These are phyloP conservation scores for Ranitomeya variabilis DNA, from an alignment of 2,113 vertebrate genomes.

Conservation along the genomic window DNA sequence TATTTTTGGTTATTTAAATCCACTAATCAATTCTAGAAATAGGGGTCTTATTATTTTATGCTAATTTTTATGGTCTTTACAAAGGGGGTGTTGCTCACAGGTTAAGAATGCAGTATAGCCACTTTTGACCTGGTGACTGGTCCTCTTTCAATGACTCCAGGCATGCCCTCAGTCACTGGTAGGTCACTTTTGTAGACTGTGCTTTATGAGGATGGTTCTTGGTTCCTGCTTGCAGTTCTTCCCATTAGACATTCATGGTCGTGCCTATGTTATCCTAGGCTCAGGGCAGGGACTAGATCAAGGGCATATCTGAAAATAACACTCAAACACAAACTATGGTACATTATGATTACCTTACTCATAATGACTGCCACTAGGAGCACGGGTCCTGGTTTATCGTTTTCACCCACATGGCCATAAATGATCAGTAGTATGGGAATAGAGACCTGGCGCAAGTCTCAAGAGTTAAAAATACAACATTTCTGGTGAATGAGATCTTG, in stretches of 20 bases:
- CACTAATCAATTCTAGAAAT: too few relatives aligned
- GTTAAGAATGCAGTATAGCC: too few relatives aligned
- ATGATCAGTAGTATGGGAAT: not conserved
- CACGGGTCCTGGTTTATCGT: not conserved
- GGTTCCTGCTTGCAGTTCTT: not conserved
- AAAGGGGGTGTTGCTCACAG: too few relatives aligned
- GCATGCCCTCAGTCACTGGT: too few relatives aligned
- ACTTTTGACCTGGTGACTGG: too few relatives aligned
- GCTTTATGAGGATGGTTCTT: too few relatives aligned
- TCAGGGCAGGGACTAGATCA: not conserved
- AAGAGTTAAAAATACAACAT: constrained; percentile 28
- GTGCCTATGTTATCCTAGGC: not conserved
- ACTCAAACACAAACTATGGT: not conserved
- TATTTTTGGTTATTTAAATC: too few relatives aligned
- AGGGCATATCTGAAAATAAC: not conserved
- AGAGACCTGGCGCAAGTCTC: not conserved
- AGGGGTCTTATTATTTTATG: too few relatives aligned
- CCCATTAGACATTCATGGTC: not conserved
- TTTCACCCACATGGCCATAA: not conserved
- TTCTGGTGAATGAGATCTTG: constrained; percentile 58
- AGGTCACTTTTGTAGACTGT: too few relatives aligned
- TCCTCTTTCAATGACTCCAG: too few relatives aligned
- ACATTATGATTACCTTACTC: not conserved
- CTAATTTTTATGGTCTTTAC: too few relatives aligned
- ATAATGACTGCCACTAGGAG: not conserved